Evolutionary conservation across 92 coral and sea anemone genomes (phyloP).

Genomic region (Hydrozoanthus gracilis): DNA sequence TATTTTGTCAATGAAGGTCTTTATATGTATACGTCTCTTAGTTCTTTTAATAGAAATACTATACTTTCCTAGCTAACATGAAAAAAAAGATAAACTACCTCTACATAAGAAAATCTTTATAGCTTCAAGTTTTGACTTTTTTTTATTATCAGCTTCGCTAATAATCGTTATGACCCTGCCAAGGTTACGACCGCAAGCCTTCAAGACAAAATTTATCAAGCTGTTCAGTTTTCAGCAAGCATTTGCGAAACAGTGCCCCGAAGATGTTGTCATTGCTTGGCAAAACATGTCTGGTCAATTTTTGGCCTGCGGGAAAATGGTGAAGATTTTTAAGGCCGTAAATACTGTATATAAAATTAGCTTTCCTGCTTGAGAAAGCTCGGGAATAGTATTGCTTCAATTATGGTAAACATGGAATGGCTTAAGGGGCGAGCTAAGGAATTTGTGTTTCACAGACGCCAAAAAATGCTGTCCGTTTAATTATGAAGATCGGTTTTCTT

Average conservation of each 20-base stretch:
- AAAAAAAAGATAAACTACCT: too few species aligned
- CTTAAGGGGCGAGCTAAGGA: neutral
- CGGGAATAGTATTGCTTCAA: neutral
- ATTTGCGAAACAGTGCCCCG: neutral
- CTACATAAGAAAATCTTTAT: too few species aligned
- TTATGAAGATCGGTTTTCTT: neutral
- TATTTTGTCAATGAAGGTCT: too few species aligned
- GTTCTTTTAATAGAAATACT: too few species aligned
- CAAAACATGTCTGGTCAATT: slow-evolving; percentile 1
- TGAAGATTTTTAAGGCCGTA: neutral
- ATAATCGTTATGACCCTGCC: slow-evolving; percentile 2
- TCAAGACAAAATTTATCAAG: neutral
- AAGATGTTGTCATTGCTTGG: neutral
- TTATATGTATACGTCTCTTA: too few species aligned
- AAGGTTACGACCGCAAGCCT: slow-evolving; percentile 1
- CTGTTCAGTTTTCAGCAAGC: neutral
- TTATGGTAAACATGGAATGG: neutral
- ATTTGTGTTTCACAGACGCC: neutral
- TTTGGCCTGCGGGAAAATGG: slow-evolving; percentile 1
- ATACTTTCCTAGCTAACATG: too few species aligned
- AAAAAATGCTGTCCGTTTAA: neutral
- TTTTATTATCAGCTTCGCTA: neutral
- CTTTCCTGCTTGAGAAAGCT: slow-evolving; percentile 3
- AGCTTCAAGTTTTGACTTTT: neutral
- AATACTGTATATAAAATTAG: slow-evolving; percentile 7